A percentile compares a stretch with the other conserved stretches of the same genome.
phyloP scores from a whole-genome alignment of 2,113 vertebrate genomes.

The Etheostoma spectabile region DNA sequence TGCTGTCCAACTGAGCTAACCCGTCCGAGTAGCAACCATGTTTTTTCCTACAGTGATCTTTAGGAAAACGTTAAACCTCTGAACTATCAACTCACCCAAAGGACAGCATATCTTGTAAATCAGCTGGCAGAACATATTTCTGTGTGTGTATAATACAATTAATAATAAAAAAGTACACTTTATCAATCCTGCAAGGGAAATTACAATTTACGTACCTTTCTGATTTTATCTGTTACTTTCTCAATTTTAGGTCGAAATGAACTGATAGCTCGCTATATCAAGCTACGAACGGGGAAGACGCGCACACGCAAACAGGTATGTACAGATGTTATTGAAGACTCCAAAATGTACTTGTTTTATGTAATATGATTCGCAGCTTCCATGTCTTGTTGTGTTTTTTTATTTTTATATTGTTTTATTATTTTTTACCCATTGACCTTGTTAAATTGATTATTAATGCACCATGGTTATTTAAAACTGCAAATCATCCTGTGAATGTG shows the following conservation, averaged over 20 bases:
- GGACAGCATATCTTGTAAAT: too few relatives aligned
- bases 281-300: conserved; percentile 94
- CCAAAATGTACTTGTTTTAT: not conserved
- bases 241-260: conserved; percentile 90
- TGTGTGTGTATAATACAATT: not conserved
- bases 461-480: not conserved
- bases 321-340: not conserved
- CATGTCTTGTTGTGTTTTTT: not conserved
- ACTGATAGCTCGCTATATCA: conserved; percentile 96
- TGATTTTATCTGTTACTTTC: not conserved
- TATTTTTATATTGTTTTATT: not conserved
- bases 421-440: not conserved
- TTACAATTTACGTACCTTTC: not conserved
- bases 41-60: too few relatives aligned
- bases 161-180: too few relatives aligned
- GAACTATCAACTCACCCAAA: too few relatives aligned
- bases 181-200: too few relatives aligned
- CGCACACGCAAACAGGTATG: conserved; percentile 96
- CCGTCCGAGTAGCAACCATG: too few relatives aligned
- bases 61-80: too few relatives aligned
- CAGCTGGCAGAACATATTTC: not conserved
- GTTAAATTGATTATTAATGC: not conserved
- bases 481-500: conserved; percentile 70
- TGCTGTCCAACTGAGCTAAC: too few relatives aligned
- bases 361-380: not conserved